Evolutionary conservation across 2,113 vertebrate species (phyloP), one percentile per base, ranked within the genome.

Genomic region (Puffinus mauretanicus): DNA sequence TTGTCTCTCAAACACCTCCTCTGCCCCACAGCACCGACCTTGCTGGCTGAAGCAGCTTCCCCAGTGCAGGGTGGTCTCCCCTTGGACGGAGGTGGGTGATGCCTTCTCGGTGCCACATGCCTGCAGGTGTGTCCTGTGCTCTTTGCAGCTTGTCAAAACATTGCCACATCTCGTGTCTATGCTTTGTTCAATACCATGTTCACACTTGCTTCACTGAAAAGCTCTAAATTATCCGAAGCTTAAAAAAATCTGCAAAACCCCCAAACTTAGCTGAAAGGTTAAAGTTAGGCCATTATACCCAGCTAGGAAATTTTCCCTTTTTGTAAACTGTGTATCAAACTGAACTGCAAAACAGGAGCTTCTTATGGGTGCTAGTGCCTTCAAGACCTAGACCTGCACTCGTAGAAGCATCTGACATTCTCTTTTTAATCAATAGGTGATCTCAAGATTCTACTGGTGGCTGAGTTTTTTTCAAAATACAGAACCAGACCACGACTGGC

Each of bases 51-150:
- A 86, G 49, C 49, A 88, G 10, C 72, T 65, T 60, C 55, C 18
- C 27, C 36, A 3, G 0, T 1, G 11, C 54, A 69, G 54, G 32
- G 8, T 32, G 32, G 4, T 78, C 10, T 88, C 20, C 5, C 16
- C 42, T 77, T 8, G 34, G 13, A 3, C 5, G 51, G 46, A 26
- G 20, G 9, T 42, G 64, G 55, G 19, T 11, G 67, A 61, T 66
- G 75, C 6, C 24, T 38, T 40, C 47, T 30, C 8, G 22, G 51
- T 67, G 27, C 49, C 62, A 5, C 0, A 1, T 6, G 20, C 32
- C 42, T 49, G 54, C 38, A n/a, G 47, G 52, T 62, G 24, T 21
- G 24, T 24, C 38, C 40, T 16, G 8, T 58, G 52, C 58, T 71
- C 34, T 79, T 60, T 60, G 77, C 87, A 76, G 21, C 49, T n/a